A percentile compares a stretch with the other conserved stretches of the same genome.
Conservation (phyloP, 2,888 invertebrate genomes). For the Drosophila borealis region DNA sequence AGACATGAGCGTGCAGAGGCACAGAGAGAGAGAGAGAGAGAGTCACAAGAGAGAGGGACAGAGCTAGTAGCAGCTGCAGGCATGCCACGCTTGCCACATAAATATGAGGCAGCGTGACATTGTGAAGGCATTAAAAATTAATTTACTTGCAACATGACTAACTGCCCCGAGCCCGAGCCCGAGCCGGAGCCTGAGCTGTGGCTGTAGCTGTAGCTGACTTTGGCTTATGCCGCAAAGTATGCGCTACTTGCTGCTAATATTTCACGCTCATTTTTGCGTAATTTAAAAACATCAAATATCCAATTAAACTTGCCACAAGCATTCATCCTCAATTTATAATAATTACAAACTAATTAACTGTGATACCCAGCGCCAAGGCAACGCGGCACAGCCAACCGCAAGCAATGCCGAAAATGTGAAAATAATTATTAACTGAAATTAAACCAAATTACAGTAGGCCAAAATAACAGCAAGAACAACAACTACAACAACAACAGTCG, state of each 20-base stretch:
- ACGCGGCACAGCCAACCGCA: conserved; percentile 58
- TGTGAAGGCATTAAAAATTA: conserved; percentile 75
- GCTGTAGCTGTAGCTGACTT: conserved; percentile 5
- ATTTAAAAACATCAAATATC: conserved; percentile 80
- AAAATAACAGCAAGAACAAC: conserved; percentile 14
- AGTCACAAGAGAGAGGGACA: not conserved
- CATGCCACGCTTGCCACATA: conserved; percentile 62
- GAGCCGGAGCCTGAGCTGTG: not conserved
- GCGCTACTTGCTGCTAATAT: conserved; percentile 50
- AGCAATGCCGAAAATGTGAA: conserved; percentile 73
- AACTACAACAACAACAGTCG: conserved; percentile 1
- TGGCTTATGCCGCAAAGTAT: conserved; percentile 19
- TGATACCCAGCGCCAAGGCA: conserved; percentile 72
- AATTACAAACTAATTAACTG: conserved; percentile 83
- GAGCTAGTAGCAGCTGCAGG: conserved; percentile 27
- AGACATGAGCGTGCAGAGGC: conserved; percentile 52
- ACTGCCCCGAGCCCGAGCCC: conserved; percentile 35
- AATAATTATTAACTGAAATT: conserved; percentile 81
- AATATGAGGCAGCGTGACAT: conserved; percentile 65
- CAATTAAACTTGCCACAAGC: conserved; percentile 80
- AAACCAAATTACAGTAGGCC: conserved; percentile 67
- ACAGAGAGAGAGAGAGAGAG: conserved; percentile 5
- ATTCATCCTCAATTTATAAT: conserved; percentile 81
- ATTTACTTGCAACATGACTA: conserved; percentile 67
- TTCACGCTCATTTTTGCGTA: conserved; percentile 71